Evolutionary conservation across 2,888 invertebrate species (phyloP).

Genomic region (Rotaria macrura): DNA sequence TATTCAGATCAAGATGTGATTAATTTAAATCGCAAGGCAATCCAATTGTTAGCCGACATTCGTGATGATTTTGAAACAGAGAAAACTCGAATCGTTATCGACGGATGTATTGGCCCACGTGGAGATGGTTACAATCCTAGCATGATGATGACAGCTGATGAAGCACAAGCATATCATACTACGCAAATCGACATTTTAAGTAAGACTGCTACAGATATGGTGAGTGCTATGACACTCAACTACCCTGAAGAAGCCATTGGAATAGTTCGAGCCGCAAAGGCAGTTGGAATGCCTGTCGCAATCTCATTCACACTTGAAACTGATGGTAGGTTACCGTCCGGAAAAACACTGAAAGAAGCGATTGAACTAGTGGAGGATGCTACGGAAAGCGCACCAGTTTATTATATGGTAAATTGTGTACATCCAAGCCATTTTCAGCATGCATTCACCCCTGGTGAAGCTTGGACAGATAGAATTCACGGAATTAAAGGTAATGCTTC

Average conservation of each 20-base stretch:
- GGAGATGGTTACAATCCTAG: background rate
- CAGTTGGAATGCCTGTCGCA: background rate
- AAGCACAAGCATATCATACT: conserved; percentile 8
- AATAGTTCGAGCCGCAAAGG: background rate
- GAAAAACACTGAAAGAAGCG: background rate
- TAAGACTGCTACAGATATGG: background rate
- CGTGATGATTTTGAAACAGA: background rate
- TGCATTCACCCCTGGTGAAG: background rate
- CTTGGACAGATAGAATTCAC: background rate
- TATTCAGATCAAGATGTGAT: background rate
- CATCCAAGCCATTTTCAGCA: background rate
- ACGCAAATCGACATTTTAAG: background rate
- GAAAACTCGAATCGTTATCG: background rate
- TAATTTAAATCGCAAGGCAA: background rate
- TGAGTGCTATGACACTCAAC: background rate
- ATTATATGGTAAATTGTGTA: background rate
- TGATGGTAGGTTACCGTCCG: background rate
- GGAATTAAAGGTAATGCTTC: background rate
- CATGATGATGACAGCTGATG: background rate
- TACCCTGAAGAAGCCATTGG: background rate
- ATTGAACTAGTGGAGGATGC: background rate
- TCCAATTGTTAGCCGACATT: background rate
- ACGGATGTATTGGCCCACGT: background rate
- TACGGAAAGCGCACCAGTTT: background rate
- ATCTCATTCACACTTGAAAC: background rate